Conservation (phyloP, 2,113 vertebrate species). For the Barnardius zonarius region DNA sequence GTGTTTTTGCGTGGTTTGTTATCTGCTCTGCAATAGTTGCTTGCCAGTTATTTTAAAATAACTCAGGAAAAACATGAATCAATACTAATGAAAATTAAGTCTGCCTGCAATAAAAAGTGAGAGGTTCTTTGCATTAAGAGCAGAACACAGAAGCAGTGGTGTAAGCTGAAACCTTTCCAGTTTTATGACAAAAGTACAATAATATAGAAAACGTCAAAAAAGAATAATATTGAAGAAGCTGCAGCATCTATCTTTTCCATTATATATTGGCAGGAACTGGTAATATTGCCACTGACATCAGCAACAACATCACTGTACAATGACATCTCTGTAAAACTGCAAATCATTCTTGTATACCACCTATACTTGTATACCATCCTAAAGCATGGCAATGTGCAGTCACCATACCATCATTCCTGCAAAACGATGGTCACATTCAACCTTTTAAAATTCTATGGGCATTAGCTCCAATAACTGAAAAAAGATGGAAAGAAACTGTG, state of each 20-base stretch:
- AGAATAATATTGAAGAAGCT: neutral
- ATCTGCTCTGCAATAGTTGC: neutral
- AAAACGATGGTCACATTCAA: neutral
- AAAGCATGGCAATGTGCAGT: neutral
- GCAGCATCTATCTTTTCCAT: neutral
- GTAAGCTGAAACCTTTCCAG: neutral
- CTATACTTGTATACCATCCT: neutral
- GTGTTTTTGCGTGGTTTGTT: neutral
- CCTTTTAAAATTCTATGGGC: neutral
- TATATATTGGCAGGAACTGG: neutral
- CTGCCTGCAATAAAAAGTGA: neutral
- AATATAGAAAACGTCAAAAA: neutral
- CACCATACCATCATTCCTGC: neutral
- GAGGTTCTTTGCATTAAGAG: neutral
- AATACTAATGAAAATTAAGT: neutral
- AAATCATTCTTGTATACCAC: neutral
- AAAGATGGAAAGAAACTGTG: neutral
- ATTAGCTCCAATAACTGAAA: neutral
- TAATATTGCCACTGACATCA: neutral
- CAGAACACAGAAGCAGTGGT: neutral
- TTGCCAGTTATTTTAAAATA: neutral
- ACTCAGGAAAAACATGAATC: neutral
- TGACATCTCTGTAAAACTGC: neutral
- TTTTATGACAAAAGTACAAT: neutral
- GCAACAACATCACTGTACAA: neutral